Conservation (phyloP, 2,888 invertebrate species). For the Drosophila gaucha region DNA sequence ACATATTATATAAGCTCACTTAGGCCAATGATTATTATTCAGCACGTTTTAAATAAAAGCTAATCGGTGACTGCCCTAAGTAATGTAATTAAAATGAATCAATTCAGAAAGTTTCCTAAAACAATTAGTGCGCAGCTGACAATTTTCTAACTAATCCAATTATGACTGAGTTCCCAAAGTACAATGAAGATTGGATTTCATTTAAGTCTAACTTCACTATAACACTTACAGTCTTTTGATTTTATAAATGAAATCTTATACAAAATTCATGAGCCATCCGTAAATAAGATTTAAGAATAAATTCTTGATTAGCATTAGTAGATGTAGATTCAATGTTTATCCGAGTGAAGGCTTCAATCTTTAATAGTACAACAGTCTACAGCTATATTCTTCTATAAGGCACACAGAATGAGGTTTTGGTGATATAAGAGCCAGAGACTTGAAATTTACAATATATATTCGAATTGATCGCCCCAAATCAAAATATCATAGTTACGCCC, state of each 20-base stretch:
- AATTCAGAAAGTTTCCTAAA: conserved; percentile 7
- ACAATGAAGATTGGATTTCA: background rate
- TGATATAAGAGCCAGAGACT: no score
- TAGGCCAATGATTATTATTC: background rate
- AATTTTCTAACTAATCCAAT: conserved; percentile 1
- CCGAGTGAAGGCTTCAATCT: no score
- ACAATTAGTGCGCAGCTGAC: conserved; percentile 6
- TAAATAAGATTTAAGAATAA: no score
- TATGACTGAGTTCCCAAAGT: background rate
- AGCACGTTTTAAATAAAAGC: background rate
- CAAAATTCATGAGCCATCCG: background rate
- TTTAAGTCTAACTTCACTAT: no score
- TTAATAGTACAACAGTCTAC: no score
- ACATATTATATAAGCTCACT: background rate
- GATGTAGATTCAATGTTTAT: background rate
- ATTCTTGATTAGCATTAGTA: background rate
- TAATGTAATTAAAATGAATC: background rate
- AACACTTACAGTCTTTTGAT: no score
- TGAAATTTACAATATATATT: no score
- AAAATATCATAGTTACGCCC: no score
- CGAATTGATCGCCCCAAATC: no score
- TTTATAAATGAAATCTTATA: background rate
- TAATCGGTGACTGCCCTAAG: background rate
- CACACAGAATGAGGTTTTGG: no score
- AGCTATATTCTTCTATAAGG: no score